Evolutionary conservation across 53 echinoderm and acorn worm genomes (phyloP).

Genomic region (Actinopyga echinites): DNA sequence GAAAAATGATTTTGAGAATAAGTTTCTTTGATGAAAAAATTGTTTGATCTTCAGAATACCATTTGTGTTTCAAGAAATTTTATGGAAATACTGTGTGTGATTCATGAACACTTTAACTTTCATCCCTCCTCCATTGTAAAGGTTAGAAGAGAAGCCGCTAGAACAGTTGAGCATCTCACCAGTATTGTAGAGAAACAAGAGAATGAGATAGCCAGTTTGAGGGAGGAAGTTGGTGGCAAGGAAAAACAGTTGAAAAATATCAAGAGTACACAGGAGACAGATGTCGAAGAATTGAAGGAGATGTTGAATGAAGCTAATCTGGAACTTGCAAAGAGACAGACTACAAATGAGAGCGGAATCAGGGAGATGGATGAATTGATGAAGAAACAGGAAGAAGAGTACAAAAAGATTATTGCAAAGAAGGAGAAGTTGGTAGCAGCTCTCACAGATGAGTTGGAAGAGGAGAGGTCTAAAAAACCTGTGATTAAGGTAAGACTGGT

Average conservation of each 20-base stretch:
- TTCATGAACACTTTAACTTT: too few relatives aligned
- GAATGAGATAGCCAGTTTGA: constrained; percentile 68
- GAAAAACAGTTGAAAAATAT: constrained; percentile 56
- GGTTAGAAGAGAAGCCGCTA: constrained; percentile 61
- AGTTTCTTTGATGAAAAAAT: neutral
- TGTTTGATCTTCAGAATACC: neutral
- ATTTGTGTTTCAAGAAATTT: too few relatives aligned
- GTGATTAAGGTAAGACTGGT: constrained; percentile 48
- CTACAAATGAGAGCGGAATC: constrained; percentile 57
- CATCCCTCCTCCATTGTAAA: neutral
- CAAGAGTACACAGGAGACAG: constrained; percentile 60
- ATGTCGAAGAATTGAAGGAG: constrained; percentile 73
- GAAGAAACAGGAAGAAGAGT: constrained; percentile 61
- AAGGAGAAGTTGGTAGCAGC: constrained; percentile 70
- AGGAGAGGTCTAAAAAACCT: constrained; percentile 65
- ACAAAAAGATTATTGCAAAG: constrained; percentile 60
- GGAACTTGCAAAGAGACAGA: constrained; percentile 60
- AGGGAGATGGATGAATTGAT: constrained; percentile 61
- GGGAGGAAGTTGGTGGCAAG: constrained; percentile 65
- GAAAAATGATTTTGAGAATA: neutral
- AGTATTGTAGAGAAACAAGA: constrained; percentile 79
- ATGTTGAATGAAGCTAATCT: constrained; percentile 61
- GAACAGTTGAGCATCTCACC: constrained; percentile 74
- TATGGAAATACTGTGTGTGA: too few relatives aligned
- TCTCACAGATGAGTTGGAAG: constrained; percentile 76